Percentiles rank a stretch among this genome's conserved stretches.
Conservation (phyloP, 2,797 vertebrate genomes). For the Bothrops alternatus region DNA sequence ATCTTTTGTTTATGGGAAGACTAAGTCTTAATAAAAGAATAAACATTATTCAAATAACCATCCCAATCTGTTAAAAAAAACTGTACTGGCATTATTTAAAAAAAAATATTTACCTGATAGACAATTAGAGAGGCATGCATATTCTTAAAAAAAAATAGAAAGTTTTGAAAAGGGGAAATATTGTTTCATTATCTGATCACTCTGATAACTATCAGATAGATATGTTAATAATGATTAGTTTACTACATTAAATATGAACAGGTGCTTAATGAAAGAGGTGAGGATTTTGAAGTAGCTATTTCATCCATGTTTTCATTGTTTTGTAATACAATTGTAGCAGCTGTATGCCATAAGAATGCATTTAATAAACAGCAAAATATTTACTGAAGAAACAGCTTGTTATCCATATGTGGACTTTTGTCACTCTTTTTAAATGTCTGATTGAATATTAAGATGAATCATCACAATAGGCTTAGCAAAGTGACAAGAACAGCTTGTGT, state of each 20-base stretch:
- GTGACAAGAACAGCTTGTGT: conserved; percentile 79
- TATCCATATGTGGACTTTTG: conserved; percentile 80
- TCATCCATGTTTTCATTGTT: conserved; percentile 40
- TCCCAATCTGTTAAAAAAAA: neutral
- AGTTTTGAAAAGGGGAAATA: neutral
- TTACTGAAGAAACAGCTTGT: conserved; percentile 78
- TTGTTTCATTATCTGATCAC: neutral
- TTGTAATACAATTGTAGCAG: conserved; percentile 48
- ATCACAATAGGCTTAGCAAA: conserved; percentile 69
- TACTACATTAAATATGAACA: neutral
- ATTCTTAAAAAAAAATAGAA: neutral
- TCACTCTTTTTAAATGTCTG: conserved; percentile 79
- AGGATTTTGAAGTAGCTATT: conserved; percentile 36
- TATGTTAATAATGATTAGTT: conserved; percentile 28
- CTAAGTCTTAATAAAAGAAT: neutral
- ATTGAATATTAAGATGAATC: conserved; percentile 76
- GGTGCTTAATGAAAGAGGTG: neutral
- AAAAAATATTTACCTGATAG: neutral
- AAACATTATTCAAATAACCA: neutral
- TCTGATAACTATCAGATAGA: neutral
- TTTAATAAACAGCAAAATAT: conserved; percentile 76
- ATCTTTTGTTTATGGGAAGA: neutral
- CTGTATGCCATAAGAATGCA: conserved; percentile 67
- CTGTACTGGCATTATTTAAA: conserved; percentile 14
- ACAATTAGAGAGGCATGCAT: neutral